A percentile compares a stretch with the other conserved stretches of the same genome.
These are phyloP conservation scores for Capitulum mitella DNA, from an alignment of 2,888 invertebrate species.

Conservation along the genomic window DNA sequence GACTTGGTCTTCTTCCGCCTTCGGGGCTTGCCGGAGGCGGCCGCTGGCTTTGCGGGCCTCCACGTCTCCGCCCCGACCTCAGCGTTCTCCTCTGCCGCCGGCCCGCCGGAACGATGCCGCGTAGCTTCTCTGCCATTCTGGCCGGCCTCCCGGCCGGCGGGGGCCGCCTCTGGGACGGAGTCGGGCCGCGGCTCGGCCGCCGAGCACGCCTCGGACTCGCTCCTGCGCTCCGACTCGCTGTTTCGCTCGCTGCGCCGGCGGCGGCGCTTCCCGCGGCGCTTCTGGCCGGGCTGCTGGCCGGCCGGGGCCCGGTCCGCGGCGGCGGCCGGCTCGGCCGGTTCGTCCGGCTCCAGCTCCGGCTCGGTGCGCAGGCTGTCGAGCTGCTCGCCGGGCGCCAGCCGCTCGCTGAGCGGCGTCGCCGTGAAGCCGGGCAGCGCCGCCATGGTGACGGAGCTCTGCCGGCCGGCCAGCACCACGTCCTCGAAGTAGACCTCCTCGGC, in stretches of 20 bases:
- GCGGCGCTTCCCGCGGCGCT: background rate
- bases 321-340: background rate
- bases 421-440: slow-evolving; percentile 1
- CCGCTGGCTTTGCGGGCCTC: background rate
- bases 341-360: slow-evolving; percentile 1
- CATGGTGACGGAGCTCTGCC: background rate
- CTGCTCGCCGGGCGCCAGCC: background rate
- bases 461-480: background rate
- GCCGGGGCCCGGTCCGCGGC: too few relatives aligned
- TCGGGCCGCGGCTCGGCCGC: background rate
- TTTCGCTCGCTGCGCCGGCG: background rate
- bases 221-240: background rate
- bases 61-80: background rate
- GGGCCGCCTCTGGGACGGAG: too few relatives aligned
- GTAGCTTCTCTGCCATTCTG: background rate
- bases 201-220: background rate
- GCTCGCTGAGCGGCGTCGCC: background rate
- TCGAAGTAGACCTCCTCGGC: background rate
- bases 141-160: too few relatives aligned
- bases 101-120: background rate
- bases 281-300: background rate
- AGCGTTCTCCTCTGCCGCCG: background rate
- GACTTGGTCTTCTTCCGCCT: slow-evolving; percentile 4
- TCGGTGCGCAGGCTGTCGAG: slow-evolving; percentile 15
- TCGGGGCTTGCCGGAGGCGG: background rate